These are phyloP conservation scores for Nematolebias whitei DNA, from an alignment of 2,113 vertebrate species.

Conservation along the genomic window DNA sequence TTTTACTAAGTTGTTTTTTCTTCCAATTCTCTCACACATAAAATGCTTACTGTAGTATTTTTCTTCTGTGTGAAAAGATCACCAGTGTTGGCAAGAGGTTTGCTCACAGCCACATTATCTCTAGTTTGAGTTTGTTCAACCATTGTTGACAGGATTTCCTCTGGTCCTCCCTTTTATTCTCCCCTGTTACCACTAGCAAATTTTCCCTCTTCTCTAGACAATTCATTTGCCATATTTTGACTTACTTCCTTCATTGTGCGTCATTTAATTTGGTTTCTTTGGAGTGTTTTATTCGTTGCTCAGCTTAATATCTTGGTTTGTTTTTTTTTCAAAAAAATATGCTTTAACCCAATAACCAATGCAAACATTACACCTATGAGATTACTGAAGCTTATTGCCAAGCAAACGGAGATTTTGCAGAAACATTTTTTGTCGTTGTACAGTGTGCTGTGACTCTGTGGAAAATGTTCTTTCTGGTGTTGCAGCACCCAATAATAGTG, in stretches of 20 bases:
- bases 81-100: no score
- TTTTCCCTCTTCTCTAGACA: conserved; percentile 33
- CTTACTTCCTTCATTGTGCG: background rate
- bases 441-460: conserved; percentile 43
- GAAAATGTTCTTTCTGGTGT: conserved; percentile 55
- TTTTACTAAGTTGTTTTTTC: no score
- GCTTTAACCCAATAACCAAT: background rate
- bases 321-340: conserved; percentile 9
- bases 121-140: conserved; percentile 65
- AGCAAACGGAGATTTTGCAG: conserved; percentile 29
- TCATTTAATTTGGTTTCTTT: background rate
- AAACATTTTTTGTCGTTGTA: conserved; percentile 64
- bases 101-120: conserved; percentile 51
- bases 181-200: conserved; percentile 6
- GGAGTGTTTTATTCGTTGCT: background rate
- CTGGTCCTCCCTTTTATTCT: conserved; percentile 40
- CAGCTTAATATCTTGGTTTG: conserved; percentile 7
- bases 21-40: no score
- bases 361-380: conserved; percentile 21
- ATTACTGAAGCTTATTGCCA: background rate
- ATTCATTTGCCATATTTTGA: background rate
- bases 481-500: conserved; percentile 66
- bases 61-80: no score
- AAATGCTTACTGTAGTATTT: no score
- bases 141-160: conserved; percentile 76